A percentile compares a stretch with the other conserved stretches of the same genome.
These are phyloP conservation scores for Drosophila eugracilis DNA, from an alignment of 1,140 invertebrate genomes.

Conservation along the genomic window DNA sequence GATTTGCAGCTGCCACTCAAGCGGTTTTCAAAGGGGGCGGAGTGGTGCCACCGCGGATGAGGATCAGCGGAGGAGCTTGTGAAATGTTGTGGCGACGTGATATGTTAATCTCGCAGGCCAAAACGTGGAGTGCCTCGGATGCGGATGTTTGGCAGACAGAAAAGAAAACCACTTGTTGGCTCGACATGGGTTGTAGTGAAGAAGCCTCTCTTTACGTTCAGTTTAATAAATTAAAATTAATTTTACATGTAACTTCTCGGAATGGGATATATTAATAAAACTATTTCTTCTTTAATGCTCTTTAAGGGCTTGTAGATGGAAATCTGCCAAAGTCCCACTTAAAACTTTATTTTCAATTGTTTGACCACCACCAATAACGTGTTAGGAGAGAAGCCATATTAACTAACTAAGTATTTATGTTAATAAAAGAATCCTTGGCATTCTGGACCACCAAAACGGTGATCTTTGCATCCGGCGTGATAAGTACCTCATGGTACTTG, in stretches of 20 bases:
- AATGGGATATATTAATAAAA: too few species aligned
- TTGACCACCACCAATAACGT: too few species aligned
- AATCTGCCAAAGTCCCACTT: not conserved
- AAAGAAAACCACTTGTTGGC: slow-evolving; percentile 39
- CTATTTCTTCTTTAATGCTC: not conserved
- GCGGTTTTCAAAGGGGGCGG: slow-evolving; percentile 2
- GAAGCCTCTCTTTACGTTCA: not conserved
- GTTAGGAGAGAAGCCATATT: too few species aligned
- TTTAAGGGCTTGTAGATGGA: not conserved
- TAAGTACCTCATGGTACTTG: slow-evolving; percentile 67
- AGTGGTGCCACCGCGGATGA: not conserved
- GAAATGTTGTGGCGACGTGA: slow-evolving; percentile 78
- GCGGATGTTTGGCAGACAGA: slow-evolving; percentile 55
- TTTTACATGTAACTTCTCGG: too few species aligned
- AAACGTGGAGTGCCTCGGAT: slow-evolving; percentile 53
- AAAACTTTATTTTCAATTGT: not conserved
- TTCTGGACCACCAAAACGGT: slow-evolving; percentile 76
- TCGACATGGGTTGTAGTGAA: not conserved
- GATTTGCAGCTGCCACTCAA: slow-evolving; percentile 77
- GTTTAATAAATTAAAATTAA: not conserved
- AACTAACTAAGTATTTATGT: not conserved
- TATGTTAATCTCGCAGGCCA: slow-evolving; percentile 71
- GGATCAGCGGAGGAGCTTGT: slow-evolving; percentile 46
- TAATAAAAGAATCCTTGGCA: slow-evolving; percentile 50
- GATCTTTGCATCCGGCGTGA: slow-evolving; percentile 78